Evolutionary conservation across 2,113 vertebrate genomes (phyloP).

Genomic region (Ivindomyrus marchei): DNA sequence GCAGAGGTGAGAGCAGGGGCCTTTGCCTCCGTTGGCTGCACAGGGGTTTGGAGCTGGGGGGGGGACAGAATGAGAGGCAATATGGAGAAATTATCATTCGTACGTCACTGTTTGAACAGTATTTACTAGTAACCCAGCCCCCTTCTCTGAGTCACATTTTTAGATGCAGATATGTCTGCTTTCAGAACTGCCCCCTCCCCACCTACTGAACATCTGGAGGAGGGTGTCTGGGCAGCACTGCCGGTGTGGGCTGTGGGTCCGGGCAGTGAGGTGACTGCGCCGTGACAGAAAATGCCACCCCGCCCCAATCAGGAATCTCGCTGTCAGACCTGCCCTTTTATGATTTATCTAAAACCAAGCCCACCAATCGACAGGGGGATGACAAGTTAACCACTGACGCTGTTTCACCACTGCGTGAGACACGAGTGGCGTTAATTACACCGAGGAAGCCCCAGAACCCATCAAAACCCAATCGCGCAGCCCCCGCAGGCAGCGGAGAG

Average conservation of each 20-base stretch:
- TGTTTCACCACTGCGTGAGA: background rate
- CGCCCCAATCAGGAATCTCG: constrained; percentile 35
- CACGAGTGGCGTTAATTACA: background rate
- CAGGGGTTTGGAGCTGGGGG: constrained; percentile 84
- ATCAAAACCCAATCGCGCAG: background rate
- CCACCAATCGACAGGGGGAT: background rate
- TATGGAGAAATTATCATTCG: background rate
- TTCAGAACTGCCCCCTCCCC: background rate
- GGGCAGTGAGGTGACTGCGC: constrained; percentile 6
- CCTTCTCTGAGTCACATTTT: background rate
- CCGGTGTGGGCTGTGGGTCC: background rate
- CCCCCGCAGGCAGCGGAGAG: too few species aligned
- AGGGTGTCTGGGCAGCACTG: background rate
- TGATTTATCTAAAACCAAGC: background rate
- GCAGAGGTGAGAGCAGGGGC: constrained; percentile 87
- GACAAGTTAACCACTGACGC: background rate
- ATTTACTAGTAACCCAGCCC: background rate
- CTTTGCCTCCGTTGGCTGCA: constrained; percentile 72
- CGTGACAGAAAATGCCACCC: constrained; percentile 28
- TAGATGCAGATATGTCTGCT: background rate
- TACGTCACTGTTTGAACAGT: background rate
- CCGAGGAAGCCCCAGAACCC: background rate
- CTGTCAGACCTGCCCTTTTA: constrained; percentile 16
- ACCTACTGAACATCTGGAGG: background rate
- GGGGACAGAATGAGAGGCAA: background rate